Evolutionary conservation across 2,888 invertebrate species (phyloP).

Genomic region (Aphodius granarius): DNA sequence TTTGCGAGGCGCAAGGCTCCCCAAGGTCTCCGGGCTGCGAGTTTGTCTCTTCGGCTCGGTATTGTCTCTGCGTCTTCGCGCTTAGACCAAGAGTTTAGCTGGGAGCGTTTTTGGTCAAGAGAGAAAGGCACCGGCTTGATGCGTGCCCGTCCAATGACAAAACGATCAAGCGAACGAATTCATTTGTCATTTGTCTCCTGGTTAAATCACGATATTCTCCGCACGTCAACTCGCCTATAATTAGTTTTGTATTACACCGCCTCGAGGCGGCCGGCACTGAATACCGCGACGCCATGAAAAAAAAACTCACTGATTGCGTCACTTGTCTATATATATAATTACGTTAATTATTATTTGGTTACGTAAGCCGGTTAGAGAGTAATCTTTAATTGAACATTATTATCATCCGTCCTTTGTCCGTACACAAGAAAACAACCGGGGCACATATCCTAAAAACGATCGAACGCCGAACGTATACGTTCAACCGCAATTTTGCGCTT

Average conservation of each 20-base stretch:
- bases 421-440: too few relatives aligned
- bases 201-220: slow-evolving; percentile 48
- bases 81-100: background rate
- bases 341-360: slow-evolving; percentile 42
- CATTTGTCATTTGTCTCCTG: slow-evolving; percentile 52
- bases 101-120: background rate
- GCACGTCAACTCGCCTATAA: slow-evolving; percentile 49
- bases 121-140: background rate
- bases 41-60: background rate
- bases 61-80: background rate
- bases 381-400: slow-evolving; percentile 45
- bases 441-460: too few relatives aligned
- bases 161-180: slow-evolving; percentile 37
- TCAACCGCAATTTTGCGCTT: too few relatives aligned
- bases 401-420: slow-evolving; percentile 28
- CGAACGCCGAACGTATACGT: too few relatives aligned
- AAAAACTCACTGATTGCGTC: slow-evolving; percentile 41
- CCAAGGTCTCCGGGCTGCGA: background rate
- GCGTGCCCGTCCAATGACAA: slow-evolving; percentile 33
- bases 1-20: slow-evolving; percentile 17
- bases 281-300: slow-evolving; percentile 38
- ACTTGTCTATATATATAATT: slow-evolving; percentile 41
- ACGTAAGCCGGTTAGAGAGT: slow-evolving; percentile 42
- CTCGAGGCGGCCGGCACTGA: slow-evolving; percentile 39
- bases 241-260: slow-evolving; percentile 46